Conservation (phyloP, 1,140 invertebrate genomes). For the Pomacea maculata region DNA sequence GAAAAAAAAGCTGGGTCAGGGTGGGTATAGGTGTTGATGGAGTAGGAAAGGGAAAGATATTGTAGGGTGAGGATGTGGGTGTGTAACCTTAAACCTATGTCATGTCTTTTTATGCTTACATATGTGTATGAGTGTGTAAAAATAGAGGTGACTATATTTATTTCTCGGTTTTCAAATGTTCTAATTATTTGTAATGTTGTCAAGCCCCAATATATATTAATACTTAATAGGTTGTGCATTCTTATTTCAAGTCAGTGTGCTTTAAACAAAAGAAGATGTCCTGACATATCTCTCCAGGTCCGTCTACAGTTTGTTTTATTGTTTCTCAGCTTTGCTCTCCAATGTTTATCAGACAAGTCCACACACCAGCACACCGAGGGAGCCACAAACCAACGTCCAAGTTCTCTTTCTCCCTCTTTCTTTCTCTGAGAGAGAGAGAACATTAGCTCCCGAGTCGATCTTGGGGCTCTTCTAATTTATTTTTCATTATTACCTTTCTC, state of each 20-base stretch:
- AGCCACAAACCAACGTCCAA: too few relatives aligned
- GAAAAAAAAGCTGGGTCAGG: not conserved
- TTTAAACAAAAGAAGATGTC: not conserved
- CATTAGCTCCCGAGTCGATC: not conserved
- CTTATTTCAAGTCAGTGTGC: too few relatives aligned
- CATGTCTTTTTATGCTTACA: not conserved
- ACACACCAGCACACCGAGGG: too few relatives aligned
- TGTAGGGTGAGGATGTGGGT: not conserved
- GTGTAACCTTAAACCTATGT: not conserved
- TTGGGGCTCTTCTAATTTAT: not conserved
- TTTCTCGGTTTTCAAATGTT: not conserved
- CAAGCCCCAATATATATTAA: not conserved
- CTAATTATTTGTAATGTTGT: not conserved
- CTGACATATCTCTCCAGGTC: not conserved
- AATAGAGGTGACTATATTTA: not conserved
- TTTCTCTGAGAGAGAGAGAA: not conserved
- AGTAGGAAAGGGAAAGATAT: not conserved
- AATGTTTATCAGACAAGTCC: too few relatives aligned
- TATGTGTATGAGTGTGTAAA: conserved; percentile 61
- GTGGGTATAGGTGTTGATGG: not conserved
- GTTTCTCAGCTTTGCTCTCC: not conserved
- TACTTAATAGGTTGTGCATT: not conserved
- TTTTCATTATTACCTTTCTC: conserved; percentile 5
- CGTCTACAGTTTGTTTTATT: not conserved
- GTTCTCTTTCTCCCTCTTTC: conserved; percentile 8